phyloP scores from a whole-genome alignment of 2,888 invertebrate genomes.

The Eilema griseolum region DNA sequence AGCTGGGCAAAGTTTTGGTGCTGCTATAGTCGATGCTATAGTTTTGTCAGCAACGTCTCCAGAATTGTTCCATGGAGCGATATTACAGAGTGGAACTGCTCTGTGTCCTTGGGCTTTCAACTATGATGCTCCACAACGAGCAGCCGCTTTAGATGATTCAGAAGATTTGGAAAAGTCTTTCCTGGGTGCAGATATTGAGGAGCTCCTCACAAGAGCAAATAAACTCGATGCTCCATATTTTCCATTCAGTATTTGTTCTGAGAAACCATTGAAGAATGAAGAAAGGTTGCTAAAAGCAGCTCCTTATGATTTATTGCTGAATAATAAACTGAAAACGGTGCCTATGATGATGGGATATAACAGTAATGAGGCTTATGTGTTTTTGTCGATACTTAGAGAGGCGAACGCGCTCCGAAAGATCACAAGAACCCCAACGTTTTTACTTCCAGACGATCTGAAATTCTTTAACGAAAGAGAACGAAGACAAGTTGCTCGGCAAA shows the following conservation, averaged over 20 bases:
- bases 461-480: constrained; percentile 65
- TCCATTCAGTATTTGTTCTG: constrained; percentile 75
- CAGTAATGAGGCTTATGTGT: constrained; percentile 76
- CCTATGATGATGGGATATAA: constrained; percentile 79
- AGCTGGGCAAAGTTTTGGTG: constrained; percentile 77
- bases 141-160: constrained; percentile 51
- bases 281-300: constrained; percentile 68
- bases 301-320: constrained; percentile 64
- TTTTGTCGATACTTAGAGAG: constrained; percentile 64
- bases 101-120: constrained; percentile 79
- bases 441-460: constrained; percentile 73
- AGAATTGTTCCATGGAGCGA: constrained; percentile 73
- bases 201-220: constrained; percentile 60
- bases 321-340: constrained; percentile 56
- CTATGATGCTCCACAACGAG: constrained; percentile 71
- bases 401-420: constrained; percentile 56
- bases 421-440: constrained; percentile 51
- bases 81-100: constrained; percentile 77
- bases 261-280: constrained; percentile 67
- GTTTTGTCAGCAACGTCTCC: constrained; percentile 64
- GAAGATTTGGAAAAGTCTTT: constrained; percentile 49
- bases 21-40: constrained; percentile 75
- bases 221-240: constrained; percentile 68
- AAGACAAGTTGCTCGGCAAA: constrained; percentile 58
- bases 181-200: constrained; percentile 53